Evolutionary conservation across 53 echinoderm and acorn worm species (phyloP), one percentile per base, ranked within the genome.

Genomic region (Zoroaster sp.): DNA sequence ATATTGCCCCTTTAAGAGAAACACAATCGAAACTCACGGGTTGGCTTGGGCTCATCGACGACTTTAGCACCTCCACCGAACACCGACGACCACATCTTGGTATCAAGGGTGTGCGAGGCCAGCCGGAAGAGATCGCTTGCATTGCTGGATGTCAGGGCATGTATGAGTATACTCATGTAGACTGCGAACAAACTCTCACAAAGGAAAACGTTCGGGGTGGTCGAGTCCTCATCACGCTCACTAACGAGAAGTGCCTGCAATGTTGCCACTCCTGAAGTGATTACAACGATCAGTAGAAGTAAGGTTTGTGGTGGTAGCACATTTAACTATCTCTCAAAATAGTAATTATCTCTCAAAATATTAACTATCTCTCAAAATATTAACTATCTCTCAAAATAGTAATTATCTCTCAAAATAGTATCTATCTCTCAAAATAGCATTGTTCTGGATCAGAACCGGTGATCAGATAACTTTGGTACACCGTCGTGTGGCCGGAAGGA

Each of bases 31-130:
- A 41, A 65, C 89, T 89, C 88, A 92, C 94, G 90, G 59, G 83
- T 41, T 15, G 89, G 43, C 40, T 92, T 89, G 23, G 66, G 87
- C 21, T 89, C 86, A 33, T 92, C 90, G 0, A 89, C 66, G 35
- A 96, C 90, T 77, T 94, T 99, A n/a, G 96, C 96, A 8, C 99
- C 99, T 41, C 99, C 99, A 11, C 99, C 99, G 90, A 99, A 99
- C 18, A 99, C 96, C 0, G 99, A 93, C 6, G 99, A 92, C 99
- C 99, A 99, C 73, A 96, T 94, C 89, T 88, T 94, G 72, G 80
- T 91, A 66, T 93, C 93, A 20, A 99, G 88, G 18, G 89, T 89
- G 41, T 99, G 99, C 8, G 91, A 95, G 4, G 94, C 85, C 35
- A 99, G 83, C 15, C 99, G 89, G 87, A 92, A 99, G 32, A 99